Evolutionary conservation across 2,797 vertebrate genomes (phyloP), one percentile per base, ranked within the genome.

Genomic region (Sciurus carolinensis): DNA sequence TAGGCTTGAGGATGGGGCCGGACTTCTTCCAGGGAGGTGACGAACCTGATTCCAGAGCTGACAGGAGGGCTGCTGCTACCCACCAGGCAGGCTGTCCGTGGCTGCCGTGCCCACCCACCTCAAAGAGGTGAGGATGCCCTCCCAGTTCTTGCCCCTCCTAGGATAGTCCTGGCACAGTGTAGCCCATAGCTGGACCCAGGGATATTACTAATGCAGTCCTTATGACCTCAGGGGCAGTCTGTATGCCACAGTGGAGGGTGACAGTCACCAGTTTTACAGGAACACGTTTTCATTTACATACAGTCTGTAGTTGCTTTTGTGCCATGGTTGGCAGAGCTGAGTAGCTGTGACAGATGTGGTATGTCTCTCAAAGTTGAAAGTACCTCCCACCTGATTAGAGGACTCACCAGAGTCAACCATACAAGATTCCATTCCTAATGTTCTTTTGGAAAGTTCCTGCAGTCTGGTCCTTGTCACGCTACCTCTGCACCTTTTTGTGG

Each of bases 71-170:
- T 66, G 26, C 24, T 36, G 3, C 28, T 7, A 1, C 11, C 24
- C 17, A 5, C 28, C 59, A 90, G 15, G 7, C 50, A 36, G 14
- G 47, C 26, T 7, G 24, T 13, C n/a, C n/a, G 42, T 44, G 20
- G 24, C 0, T 0, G 22, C 50, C 52, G 86, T 0, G 4, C 57
- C 11, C 0, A n/a, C 30, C 47, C 33, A 2, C 3, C 10, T 7
- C 1, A 1, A 36, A 42, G 52, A 22, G 39, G 42, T 26, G 12
- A 5, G 0, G 36, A 17, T 71, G n/a, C 28, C 47, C 28, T 87
- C 24, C 18, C 4, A 15, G 6, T 42, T 83, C 36, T 30, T 57
- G n/a, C 26, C 44, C 59, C n/a, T 76, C n/a, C 67, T 3, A 17
- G 7, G 28, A n/a, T 2, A 30, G 79, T 54, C 50, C 73, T 47